Conservation (phyloP, 2,113 vertebrate species). For the Sula dactylatra region DNA sequence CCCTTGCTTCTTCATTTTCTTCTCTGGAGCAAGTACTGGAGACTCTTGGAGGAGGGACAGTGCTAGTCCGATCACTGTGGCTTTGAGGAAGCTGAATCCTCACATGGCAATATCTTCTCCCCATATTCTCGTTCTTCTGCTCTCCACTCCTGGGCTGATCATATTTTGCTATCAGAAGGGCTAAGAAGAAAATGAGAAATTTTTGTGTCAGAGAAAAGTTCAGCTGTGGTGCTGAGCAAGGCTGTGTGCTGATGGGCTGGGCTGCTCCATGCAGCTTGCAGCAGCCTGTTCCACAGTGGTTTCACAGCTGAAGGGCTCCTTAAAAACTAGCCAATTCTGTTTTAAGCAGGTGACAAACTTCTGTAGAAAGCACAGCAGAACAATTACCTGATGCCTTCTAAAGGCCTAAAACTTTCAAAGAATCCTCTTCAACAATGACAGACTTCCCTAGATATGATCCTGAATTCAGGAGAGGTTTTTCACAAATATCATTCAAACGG, state of each 20-base stretch:
- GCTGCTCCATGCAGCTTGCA: background rate
- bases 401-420: background rate
- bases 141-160: background rate
- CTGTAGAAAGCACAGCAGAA: background rate
- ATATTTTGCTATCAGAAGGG: background rate
- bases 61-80: background rate
- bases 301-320: background rate
- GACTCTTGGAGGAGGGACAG: background rate
- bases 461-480: background rate
- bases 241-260: background rate
- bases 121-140: background rate
- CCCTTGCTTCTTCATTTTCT: background rate
- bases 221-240: accelerated
- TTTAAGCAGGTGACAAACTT: background rate
- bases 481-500: background rate
- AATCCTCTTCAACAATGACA: background rate
- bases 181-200: background rate
- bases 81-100: background rate
- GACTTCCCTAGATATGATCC: background rate
- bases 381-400: background rate
- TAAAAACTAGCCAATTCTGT: background rate
- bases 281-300: background rate
- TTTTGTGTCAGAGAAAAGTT: background rate
- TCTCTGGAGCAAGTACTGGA: background rate
- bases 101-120: background rate